Evolutionary conservation across 1,140 invertebrate genomes (phyloP).

Genomic region (Andrena cerasifolii): DNA sequence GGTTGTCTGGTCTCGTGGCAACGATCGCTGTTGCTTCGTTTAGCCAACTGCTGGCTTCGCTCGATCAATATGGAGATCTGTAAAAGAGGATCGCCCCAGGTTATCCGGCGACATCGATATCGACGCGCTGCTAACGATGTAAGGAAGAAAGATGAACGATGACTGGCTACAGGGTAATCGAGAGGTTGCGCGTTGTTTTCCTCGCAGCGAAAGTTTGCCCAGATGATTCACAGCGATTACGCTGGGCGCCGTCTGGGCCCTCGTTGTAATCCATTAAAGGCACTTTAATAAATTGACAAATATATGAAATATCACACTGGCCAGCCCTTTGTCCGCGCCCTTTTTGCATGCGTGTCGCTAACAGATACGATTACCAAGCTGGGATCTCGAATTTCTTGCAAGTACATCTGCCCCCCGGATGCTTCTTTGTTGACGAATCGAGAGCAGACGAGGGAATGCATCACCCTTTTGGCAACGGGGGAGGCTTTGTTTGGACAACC

Average conservation of each 20-base stretch:
- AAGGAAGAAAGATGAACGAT: no score
- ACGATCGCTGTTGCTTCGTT: no score
- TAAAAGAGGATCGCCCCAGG: no score
- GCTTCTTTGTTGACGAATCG: neutral
- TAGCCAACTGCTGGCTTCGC: no score
- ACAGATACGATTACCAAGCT: slow-evolving; percentile 17
- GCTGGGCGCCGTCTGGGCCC: slow-evolving; percentile 11
- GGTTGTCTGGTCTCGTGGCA: no score
- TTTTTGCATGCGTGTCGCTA: neutral
- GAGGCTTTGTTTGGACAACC: neutral
- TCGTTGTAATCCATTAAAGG: slow-evolving; percentile 75
- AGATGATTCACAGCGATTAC: slow-evolving; percentile 50
- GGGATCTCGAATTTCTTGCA: slow-evolving; percentile 35
- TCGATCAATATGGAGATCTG: no score
- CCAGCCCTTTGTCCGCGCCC: neutral
- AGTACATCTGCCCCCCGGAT: slow-evolving; percentile 2
- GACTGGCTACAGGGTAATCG: neutral
- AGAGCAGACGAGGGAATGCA: neutral
- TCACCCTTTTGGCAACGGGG: neutral
- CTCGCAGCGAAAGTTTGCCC: slow-evolving; percentile 9
- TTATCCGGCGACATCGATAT: no score
- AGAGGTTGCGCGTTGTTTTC: neutral
- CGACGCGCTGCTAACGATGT: no score
- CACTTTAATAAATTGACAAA: slow-evolving; percentile 80
- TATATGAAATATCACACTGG: slow-evolving; percentile 69